Base-by-base conservation (phyloP, 1,140 invertebrate genomes). In the Euschistus heros region DNA sequence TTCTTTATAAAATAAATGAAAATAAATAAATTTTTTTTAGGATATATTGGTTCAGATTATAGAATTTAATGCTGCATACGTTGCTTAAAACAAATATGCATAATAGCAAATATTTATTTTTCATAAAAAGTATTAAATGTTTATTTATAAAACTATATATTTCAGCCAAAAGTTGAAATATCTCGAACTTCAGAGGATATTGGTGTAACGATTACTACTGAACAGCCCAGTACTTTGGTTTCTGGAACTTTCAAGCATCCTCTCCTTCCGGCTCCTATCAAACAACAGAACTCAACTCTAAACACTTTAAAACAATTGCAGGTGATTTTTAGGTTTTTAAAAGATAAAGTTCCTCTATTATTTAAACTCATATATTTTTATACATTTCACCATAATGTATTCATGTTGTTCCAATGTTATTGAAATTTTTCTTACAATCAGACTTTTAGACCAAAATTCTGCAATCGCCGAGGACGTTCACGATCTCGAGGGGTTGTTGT, bases 401-500 rank as follows among this genome's bases (percentile, higher is more conserved):
- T 50, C 24, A 5, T 22, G 5, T 26, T 63, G 10, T 64, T 64
- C 15, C 27, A 30, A n/a, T 66, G 37, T 47, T 68, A 15, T 15
- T 7, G 2, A 47, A n/a, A 15, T 2, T 50, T 50, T 2, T 50
- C 5, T 50, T 50, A 1, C 26, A 24, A 59, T 18, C 24, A 61
- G 59, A 37, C 62, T 33, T 33, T 62, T 52, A 27, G 27, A 10
- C 62, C 62, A 18, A 67, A 63, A 59, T 65, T 62, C 33, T 65
- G 54, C 20, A 59, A 68, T 33, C 44, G 67, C 0, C 62, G 63
- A 8, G 67, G 67, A 63, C 63, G 81, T 72, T 71, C 73, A 67
- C 68, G 77, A 37, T 50, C 71, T 68, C 20, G 75, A 79, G 33
- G 76, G 76, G 76, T 82, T 4, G 79, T 84, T 33, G 80, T 83